Base-by-base conservation (phyloP, 1,140 invertebrate genomes). In the Halesus radiatus region DNA sequence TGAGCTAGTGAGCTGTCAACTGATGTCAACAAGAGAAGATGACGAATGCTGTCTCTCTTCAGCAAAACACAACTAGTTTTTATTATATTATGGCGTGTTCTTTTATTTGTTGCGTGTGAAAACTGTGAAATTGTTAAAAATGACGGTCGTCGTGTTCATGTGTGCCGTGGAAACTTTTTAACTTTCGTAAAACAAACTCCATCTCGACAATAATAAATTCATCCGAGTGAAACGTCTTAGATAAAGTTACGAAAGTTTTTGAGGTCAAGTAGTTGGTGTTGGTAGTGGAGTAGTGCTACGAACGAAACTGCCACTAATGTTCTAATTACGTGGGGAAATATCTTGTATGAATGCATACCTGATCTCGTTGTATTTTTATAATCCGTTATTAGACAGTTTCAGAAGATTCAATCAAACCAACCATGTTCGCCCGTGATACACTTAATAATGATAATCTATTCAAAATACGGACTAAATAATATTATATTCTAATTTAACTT, bases 1-100 rank as follows among this genome's bases (percentile, higher is more conserved):
- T 3, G 4, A 7, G 7, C 32, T 32, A 23, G 56, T 73, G 78
- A 79, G 78, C 78, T 79, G 78, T 79, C 78, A 79, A 73, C 66
- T 50, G 78, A 79, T 79, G 78, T 79, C 78, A 79, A 79, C 78
- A 79, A 79, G 66, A 79, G 66, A 79, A 79, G 66, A 79, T 79
- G 78, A 79, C 78, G 78, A 73, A 79, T 73, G 78, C 76, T 78
- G 56, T 78, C 76, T 78, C 76, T 78, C 70, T 78, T 78, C 64
- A 78, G 70, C 76, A 56, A 78, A 78, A 78, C 76, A 70, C 76
- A 58, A 78, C 45, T 78, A 78, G 76, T 78, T 78, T 78, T 78
- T 78, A 29, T 78, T 68, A 52, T 78, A 50, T 68, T 66, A 78
- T 78, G 76, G 64, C 62, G 76, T 78, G 76, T 58, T 52, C 75